Conservation (phyloP, 2,113 vertebrate genomes). For the Petroica traversi region DNA sequence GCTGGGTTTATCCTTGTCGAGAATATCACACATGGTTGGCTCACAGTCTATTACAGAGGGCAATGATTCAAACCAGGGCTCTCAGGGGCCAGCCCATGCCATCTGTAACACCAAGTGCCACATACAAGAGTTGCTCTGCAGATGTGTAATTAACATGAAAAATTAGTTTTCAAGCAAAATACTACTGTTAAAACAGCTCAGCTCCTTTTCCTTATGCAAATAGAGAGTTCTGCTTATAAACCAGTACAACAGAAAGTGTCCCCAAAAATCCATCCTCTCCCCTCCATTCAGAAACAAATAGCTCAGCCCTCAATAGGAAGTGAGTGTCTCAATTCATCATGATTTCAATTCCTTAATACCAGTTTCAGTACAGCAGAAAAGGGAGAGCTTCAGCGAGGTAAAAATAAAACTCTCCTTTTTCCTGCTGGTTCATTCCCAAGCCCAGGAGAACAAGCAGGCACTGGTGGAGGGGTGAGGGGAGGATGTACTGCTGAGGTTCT, state of each 20-base stretch:
- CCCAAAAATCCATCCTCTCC: background rate
- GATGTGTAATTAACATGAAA: slow-evolving; percentile 1
- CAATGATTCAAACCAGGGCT: background rate
- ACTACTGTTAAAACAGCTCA: background rate
- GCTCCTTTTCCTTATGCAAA: background rate
- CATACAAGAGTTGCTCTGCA: background rate
- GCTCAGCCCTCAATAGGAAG: background rate
- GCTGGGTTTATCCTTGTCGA: slow-evolving; percentile 45
- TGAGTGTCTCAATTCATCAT: background rate
- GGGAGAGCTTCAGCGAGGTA: background rate
- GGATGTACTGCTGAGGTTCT: background rate
- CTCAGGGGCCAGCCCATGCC: background rate
- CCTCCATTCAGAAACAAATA: background rate
- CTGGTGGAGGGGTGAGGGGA: background rate
- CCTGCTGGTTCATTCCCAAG: background rate
- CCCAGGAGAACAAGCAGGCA: background rate
- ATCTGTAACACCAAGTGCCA: background rate
- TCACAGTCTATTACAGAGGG: background rate
- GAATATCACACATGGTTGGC: background rate
- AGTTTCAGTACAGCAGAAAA: background rate
- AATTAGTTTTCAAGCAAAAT: background rate
- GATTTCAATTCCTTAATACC: background rate
- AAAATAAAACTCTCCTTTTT: background rate
- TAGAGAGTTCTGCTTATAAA: background rate
- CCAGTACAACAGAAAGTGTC: background rate